Percentiles rank a stretch among this genome's conserved stretches.
Conservation (phyloP, 2,797 vertebrate genomes). For the Telmatherina bonti region DNA sequence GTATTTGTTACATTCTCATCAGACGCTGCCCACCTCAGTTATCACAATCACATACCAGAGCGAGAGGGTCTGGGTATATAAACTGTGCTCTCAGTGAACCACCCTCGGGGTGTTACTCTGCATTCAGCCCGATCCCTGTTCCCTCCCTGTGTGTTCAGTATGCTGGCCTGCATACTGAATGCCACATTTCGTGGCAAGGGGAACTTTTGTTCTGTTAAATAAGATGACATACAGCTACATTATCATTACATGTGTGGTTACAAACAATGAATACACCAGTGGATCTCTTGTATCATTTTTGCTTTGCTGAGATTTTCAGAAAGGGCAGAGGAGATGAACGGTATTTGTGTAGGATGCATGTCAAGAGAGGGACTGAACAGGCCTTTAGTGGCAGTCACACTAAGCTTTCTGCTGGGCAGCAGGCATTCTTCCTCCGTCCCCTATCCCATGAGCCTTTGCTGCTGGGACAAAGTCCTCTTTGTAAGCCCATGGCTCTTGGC, state of each 20-base stretch:
- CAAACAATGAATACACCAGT: constrained; percentile 36
- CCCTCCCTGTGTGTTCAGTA: constrained; percentile 35
- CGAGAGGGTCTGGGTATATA: constrained; percentile 47
- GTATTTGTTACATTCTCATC: constrained; percentile 44
- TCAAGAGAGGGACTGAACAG: constrained; percentile 75
- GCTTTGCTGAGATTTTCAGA: constrained; percentile 35
- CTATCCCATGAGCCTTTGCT: constrained; percentile 88
- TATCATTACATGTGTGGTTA: constrained; percentile 26
- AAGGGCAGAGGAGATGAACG: constrained; percentile 54
- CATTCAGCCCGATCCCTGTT: constrained; percentile 59
- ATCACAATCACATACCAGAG: constrained; percentile 53
- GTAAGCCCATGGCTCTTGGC: constrained; percentile 86
- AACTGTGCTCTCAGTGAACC: constrained; percentile 53
- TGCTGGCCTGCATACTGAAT: constrained; percentile 73
- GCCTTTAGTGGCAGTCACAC: constrained; percentile 74
- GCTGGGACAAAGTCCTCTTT: constrained; percentile 92
- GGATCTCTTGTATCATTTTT: constrained; percentile 35
- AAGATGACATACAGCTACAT: constrained; percentile 2
- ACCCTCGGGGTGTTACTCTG: constrained; percentile 69
- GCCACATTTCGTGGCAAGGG: constrained; percentile 41
- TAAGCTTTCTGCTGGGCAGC: constrained; percentile 76
- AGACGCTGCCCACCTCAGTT: constrained; percentile 27
- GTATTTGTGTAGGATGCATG: constrained; percentile 78
- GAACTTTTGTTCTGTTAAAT: constrained; percentile 39
- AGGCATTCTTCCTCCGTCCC: constrained; percentile 79